A percentile compares a stretch with the other conserved stretches of the same genome.
Conservation (phyloP, 2,888 invertebrate species). For the Trissoscelio sp. region DNA sequence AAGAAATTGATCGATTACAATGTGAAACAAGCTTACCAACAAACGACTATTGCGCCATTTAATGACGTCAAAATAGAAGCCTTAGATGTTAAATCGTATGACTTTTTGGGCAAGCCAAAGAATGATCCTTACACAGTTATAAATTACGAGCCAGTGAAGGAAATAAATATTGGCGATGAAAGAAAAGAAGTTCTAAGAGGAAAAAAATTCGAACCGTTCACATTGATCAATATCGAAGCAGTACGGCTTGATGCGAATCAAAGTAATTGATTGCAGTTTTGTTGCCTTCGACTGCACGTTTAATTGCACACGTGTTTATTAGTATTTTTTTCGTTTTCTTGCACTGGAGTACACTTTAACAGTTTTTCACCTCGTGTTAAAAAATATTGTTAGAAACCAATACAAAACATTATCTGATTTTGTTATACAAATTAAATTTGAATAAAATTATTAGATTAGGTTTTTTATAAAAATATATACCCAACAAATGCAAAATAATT, state of each 20-base stretch:
- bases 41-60: neutral
- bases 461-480: no score
- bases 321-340: no score
- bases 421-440: no score
- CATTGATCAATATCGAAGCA: constrained; percentile 13
- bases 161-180: neutral
- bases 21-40: neutral
- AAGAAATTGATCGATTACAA: neutral
- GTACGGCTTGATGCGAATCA: constrained; percentile 12
- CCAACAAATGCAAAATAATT: no score
- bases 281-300: neutral
- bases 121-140: neutral
- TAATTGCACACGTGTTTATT: neutral
- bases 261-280: constrained; percentile 34
- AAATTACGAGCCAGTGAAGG: neutral
- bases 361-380: no score
- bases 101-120: neutral
- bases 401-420: no score
- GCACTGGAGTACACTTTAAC: no score
- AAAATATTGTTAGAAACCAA: no score
- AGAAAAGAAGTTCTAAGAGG: neutral
- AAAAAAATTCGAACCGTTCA: neutral
- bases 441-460: no score
- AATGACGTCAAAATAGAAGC: neutral
- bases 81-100: neutral